Conservation (phyloP, 2,888 invertebrate species). For the Halocaridina rubra region DNA sequence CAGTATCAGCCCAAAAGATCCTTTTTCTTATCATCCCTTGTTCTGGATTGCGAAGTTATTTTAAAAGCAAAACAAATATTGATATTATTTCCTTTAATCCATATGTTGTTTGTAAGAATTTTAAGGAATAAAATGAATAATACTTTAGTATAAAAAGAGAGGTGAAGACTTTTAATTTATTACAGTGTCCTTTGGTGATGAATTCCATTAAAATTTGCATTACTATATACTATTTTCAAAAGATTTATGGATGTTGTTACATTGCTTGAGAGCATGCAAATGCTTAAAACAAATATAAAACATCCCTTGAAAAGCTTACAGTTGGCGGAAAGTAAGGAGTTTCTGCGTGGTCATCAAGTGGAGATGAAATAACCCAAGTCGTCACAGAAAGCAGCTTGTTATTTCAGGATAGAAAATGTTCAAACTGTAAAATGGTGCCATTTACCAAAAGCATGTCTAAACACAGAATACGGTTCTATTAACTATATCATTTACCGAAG, state of each 20-base stretch:
- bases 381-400: no score
- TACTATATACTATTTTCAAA: background rate
- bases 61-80: conserved; percentile 60
- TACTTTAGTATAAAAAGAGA: conserved; percentile 62
- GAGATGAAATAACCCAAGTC: background rate
- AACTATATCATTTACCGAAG: no score
- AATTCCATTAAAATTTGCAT: background rate
- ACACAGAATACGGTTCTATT: no score
- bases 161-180: conserved; percentile 50
- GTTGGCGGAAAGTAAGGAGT: background rate
- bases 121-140: conserved; percentile 61
- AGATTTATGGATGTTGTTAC: background rate
- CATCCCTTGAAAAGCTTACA: background rate
- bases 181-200: conserved; percentile 40
- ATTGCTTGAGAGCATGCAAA: background rate
- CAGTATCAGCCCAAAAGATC: conserved; percentile 10
- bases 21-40: conserved; percentile 52
- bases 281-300: background rate
- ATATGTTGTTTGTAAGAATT: conserved; percentile 62
- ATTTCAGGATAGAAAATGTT: no score
- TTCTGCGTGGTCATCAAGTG: background rate
- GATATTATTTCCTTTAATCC: conserved; percentile 56
- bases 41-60: conserved; percentile 60
- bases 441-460: no score
- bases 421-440: no score